Conservation (phyloP, 2,888 invertebrate species). For the Lithophane semibrunnea region DNA sequence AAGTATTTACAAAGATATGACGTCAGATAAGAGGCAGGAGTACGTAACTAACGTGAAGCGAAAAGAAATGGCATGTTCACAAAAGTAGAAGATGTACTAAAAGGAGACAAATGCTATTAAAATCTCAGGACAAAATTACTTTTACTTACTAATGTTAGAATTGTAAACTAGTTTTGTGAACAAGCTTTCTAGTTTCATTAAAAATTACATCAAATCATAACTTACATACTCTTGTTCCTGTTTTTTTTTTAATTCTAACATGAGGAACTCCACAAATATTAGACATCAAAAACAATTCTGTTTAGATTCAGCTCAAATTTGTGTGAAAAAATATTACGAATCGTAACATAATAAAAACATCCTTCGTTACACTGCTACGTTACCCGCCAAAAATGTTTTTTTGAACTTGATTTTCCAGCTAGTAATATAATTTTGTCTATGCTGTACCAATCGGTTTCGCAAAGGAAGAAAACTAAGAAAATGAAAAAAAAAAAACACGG, state of each 20-base stretch:
- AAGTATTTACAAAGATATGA: constrained; percentile 81
- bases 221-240: constrained; percentile 53
- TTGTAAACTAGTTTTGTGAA: constrained; percentile 55
- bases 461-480: constrained; percentile 29
- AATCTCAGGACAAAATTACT: constrained; percentile 21
- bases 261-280: constrained; percentile 48
- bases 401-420: constrained; percentile 43
- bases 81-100: constrained; percentile 39
- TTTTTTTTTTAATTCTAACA: constrained; percentile 38
- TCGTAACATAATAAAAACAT: constrained; percentile 29
- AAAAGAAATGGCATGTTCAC: constrained; percentile 59
- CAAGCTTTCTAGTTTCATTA: constrained; percentile 51
- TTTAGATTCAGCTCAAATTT: constrained; percentile 38
- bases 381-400: constrained; percentile 43
- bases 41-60: constrained; percentile 67
- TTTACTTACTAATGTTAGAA: constrained; percentile 28
- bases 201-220: constrained; percentile 32
- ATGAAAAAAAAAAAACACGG: constrained; percentile 44
- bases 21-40: constrained; percentile 69
- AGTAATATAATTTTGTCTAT: constrained; percentile 52
- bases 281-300: constrained; percentile 35
- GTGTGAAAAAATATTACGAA: constrained; percentile 41
- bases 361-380: constrained; percentile 41
- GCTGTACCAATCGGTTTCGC: constrained; percentile 52
- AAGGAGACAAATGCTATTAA: constrained; percentile 36